Evolutionary conservation across 2,888 invertebrate genomes (phyloP), one percentile per base, ranked within the genome.

Genomic region (Chrysodeixis includens): DNA sequence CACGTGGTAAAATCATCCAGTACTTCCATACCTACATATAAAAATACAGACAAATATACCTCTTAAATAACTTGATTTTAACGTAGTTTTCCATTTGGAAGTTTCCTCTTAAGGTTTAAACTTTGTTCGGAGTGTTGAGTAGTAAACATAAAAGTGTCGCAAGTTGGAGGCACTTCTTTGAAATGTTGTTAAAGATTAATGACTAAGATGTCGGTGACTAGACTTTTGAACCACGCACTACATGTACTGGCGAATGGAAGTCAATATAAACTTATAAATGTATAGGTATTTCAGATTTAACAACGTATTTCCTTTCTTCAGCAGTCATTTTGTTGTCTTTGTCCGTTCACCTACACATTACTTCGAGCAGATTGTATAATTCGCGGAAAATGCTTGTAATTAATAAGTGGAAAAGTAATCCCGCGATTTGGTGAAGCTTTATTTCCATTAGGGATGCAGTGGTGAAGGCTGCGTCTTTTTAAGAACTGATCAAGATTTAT

Each of bases 141-240:
- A 65, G 74, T 66, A 79, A 79, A 78, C 58, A 67, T 69, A 67
- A 79, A 76, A 79, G 69, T 77, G 68, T 77, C 68, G 66, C 69
- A 57, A 71, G 49, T 65, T 69, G 57, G 63, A 71, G 64, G 62
- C 60, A 76, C 74, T 78, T 76, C 71, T 61, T 71, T 63, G 66
- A 74, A 79, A 78, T 62, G 65, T 79, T 78, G 62, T 74, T 53
- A 78, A 76, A 74, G 74, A 78, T 74, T 77, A 74, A 74, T 78
- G 78, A 71, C 66, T 66, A 10, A 71, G 64, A 73, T 68, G 57
- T 62, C 16, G 32, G 16, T 0, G 68, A 30, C 54, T 52, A 55
- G 63, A 70, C 35, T 57, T 58, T 62, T 22, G 55, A 71, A 62
- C 72, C 56, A 52, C 62, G 62, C 59, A 35, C 71, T 58, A 65